Percentiles rank a stretch among this genome's conserved stretches.
These are phyloP conservation scores for Adineta ricciae DNA, from an alignment of 2,888 invertebrate genomes.

Conservation along the genomic window DNA sequence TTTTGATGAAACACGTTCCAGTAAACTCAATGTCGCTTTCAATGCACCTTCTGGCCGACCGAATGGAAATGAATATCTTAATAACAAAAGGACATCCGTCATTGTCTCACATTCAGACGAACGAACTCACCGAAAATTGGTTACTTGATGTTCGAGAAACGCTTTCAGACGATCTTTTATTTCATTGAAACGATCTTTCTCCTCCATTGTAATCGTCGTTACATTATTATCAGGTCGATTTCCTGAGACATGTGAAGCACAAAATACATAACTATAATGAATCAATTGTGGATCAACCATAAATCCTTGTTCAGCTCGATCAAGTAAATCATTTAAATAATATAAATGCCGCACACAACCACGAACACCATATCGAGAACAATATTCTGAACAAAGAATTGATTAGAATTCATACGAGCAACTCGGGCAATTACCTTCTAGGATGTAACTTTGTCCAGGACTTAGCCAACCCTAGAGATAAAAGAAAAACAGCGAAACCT, in stretches of 20 bases:
- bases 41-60: constrained; percentile 94
- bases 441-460: constrained; percentile 92
- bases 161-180: constrained; percentile 86
- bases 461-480: constrained; percentile 82
- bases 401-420: constrained; percentile 52
- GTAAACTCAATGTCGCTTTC: constrained; percentile 83
- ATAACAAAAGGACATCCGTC: no score
- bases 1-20: constrained; percentile 90
- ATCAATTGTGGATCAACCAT: constrained; percentile 96
- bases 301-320: constrained; percentile 79
- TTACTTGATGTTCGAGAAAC: constrained; percentile 90
- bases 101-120: not conserved
- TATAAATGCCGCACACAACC: constrained; percentile 92
- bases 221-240: constrained; percentile 91
- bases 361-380: constrained; percentile 88
- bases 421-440: constrained; percentile 56
- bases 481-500: constrained; percentile 53
- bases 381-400: constrained; percentile 54
- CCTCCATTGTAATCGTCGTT: constrained; percentile 92
- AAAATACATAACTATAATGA: constrained; percentile 97
- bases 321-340: constrained; percentile 84
- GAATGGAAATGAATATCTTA: constrained; percentile 95
- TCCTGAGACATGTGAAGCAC: constrained; percentile 96
- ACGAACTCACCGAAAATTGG: constrained; percentile 73
- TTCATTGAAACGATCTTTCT: constrained; percentile 78